A percentile compares a stretch with the other conserved stretches of the same genome.
These are phyloP conservation scores for Perodicticus potto DNA, from an alignment of 2,797 vertebrate species.

Conservation along the genomic window DNA sequence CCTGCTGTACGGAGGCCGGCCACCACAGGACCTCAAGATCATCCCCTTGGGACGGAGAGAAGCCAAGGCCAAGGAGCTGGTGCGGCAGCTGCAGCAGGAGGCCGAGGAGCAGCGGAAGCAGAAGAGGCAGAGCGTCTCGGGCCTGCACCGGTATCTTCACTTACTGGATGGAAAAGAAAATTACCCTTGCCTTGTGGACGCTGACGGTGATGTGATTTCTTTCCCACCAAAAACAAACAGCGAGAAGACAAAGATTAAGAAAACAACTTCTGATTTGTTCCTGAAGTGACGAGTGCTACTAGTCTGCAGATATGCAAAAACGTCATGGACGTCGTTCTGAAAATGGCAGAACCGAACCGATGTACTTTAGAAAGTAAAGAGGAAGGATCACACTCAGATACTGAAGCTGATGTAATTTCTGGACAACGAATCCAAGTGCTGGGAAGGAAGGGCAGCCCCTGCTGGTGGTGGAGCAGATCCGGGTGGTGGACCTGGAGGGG, in stretches of 20 bases:
- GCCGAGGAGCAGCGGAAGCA: conserved; percentile 97
- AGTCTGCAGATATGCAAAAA: conserved; percentile 97
- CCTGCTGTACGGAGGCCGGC: conserved; percentile 90
- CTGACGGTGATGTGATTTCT: conserved; percentile 94
- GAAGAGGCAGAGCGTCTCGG: conserved; percentile 95
- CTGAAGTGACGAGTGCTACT: conserved; percentile 94
- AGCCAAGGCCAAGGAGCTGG: conserved; percentile 93
- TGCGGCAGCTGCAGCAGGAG: conserved; percentile 94
- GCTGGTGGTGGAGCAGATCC: conserved; percentile 94
- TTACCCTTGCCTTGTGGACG: conserved; percentile 95
- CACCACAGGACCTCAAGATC: conserved; percentile 93
- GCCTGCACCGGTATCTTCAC: conserved; percentile 97
- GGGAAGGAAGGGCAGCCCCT: conserved; percentile 67
- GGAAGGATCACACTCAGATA: conserved; percentile 87
- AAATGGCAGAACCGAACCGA: conserved; percentile 97
- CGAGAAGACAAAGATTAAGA: conserved; percentile 98
- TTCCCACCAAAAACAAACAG: conserved; percentile 99
- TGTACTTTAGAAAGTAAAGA: conserved; percentile 90
- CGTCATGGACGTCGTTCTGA: conserved; percentile 95
- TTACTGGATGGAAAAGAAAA: conserved; percentile 93
- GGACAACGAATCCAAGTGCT: neutral
- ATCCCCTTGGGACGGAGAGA: conserved; percentile 94
- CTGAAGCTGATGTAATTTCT: conserved; percentile 76
- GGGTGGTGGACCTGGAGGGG: conserved; percentile 94
- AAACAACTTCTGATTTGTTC: conserved; percentile 92